Percentiles rank a stretch among this genome's conserved stretches.
Conservation (phyloP, 2,797 vertebrate species). For the Gymnopithys bicolor region DNA sequence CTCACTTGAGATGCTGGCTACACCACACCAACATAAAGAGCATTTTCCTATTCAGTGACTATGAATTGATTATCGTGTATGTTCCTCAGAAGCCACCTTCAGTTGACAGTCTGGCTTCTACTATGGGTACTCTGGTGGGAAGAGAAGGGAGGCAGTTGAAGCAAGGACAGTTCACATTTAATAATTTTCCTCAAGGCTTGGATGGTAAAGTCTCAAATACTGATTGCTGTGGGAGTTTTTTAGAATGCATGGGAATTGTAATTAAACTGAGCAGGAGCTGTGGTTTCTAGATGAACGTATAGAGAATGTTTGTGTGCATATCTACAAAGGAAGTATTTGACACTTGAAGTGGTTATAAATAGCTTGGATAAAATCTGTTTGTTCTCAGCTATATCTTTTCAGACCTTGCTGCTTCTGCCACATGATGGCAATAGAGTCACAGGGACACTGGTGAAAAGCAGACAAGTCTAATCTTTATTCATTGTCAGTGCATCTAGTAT, state of each 20-base stretch:
- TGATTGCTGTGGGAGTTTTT: constrained; percentile 6
- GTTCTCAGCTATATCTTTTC: neutral
- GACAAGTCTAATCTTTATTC: neutral
- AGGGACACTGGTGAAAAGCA: constrained; percentile 4
- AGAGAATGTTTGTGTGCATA: neutral
- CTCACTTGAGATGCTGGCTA: neutral
- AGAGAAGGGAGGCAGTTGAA: neutral
- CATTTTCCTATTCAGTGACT: neutral
- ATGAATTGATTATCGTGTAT: neutral
- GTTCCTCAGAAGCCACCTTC: neutral
- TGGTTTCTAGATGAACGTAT: constrained; percentile 12
- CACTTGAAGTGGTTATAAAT: neutral
- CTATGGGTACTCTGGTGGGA: neutral
- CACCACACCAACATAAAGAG: neutral
- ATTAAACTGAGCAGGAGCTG: constrained; percentile 35
- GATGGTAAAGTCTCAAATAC: neutral
- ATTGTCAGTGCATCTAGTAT: neutral
- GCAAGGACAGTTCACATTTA: neutral
- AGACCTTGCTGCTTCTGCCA: constrained; percentile 37
- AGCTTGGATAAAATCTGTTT: constrained; percentile 43
- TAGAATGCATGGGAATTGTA: neutral
- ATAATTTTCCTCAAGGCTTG: constrained; percentile 13
- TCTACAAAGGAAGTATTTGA: neutral
- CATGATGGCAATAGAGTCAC: constrained; percentile 60
- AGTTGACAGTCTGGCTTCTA: neutral